These are phyloP conservation scores for Halcyon smyrnensis DNA, from an alignment of 2,797 vertebrate genomes.

Conservation along the genomic window DNA sequence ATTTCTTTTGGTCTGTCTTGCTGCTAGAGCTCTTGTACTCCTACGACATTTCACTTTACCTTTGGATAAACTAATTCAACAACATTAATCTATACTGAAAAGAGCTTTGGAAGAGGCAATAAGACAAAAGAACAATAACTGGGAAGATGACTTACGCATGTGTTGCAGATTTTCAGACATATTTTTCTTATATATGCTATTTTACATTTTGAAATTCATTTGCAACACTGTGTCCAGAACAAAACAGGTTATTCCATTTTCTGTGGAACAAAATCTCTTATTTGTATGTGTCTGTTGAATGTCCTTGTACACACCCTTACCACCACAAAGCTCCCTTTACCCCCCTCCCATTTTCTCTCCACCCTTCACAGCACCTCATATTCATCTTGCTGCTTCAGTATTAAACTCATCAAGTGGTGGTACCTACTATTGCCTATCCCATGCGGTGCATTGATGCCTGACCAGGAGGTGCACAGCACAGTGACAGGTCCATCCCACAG, in stretches of 20 bases:
- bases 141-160: neutral
- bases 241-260: neutral
- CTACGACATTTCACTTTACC: neutral
- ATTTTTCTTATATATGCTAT: neutral
- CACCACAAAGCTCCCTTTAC: neutral
- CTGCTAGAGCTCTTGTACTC: neutral
- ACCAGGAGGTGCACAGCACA: no score
- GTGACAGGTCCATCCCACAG: rapidly evolving
- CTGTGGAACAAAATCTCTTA: neutral
- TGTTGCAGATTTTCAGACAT: neutral
- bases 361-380: neutral
- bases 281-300: neutral
- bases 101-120: neutral
- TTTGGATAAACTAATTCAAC: neutral
- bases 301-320: neutral
- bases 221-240: neutral
- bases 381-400: neutral
- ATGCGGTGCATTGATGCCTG: neutral
- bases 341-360: neutral
- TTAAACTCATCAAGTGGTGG: neutral
- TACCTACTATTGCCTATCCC: neutral
- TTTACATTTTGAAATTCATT: neutral
- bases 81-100: neutral
- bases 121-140: neutral
- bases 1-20: neutral